Base-by-base conservation (phyloP, 2,797 vertebrate genomes). In the Sternarchorhynchus goeldii region DNA sequence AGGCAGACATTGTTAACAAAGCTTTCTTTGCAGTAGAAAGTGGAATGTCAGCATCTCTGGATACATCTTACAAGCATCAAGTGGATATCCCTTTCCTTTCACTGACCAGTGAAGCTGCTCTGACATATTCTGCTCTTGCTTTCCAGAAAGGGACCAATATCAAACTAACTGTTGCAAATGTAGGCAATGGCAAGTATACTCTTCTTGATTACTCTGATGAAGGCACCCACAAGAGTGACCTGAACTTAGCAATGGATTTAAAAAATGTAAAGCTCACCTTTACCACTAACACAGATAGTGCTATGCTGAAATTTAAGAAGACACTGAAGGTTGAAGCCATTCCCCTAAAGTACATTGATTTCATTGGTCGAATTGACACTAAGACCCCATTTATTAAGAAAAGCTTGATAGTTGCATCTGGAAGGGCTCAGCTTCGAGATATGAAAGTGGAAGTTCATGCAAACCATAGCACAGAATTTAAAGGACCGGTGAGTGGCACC, bases 281-380 rank as follows among this genome's bases (percentile, higher is more conserved):
- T 76, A 82, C 83, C 71, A 89, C 92, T 65, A 91, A 91, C 80
- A 94, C 95, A 78, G 93, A 91, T 71, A 92, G 91, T 79, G 82
- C 90, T n/a, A 84, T 90, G 34, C 21, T 97, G 34, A 96, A 93
- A 86, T 85, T 95, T 75, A 95, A 92, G 83, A 94, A 98, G 87
- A 91, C 79, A 36, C 2, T 95, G 14, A 83, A 53, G 66, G 93
- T 86, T 79, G 93, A 96, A 85, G 91, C 87, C 63, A 82, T 73
- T 78, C 83, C 89, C 41, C 81, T 95, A 45, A 78, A 83, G 69
- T 86, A 89, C 82, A 77, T 92, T 62, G 91, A 82, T 1, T 91
- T 97, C 85, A 91, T 92, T 65, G 63, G 95, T 62, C 89, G 87
- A 65, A 94, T 94, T 80, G 93, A 95, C 78, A 89, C 91, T 31